These are phyloP conservation scores for Colostygia pectinataria DNA, from an alignment of 2,888 invertebrate genomes.

Conservation along the genomic window DNA sequence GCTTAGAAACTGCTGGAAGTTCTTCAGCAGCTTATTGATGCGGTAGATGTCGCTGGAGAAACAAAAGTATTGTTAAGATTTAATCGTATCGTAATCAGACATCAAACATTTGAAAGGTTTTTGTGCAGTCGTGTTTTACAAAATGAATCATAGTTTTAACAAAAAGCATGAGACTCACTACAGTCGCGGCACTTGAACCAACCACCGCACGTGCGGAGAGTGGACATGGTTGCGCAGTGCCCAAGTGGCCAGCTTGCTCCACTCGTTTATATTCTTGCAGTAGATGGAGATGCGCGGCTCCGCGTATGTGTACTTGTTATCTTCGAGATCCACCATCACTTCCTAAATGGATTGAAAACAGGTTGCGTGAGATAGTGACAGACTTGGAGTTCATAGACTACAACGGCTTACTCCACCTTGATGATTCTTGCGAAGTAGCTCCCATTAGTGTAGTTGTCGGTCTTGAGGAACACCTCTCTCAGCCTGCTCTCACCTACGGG, in stretches of 20 bases:
- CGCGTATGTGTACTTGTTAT: conserved; percentile 97
- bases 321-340: conserved; percentile 95
- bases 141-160: too few relatives aligned
- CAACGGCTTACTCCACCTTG: too few relatives aligned
- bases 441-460: conserved; percentile 97
- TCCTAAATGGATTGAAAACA: conserved; percentile 86
- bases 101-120: too few relatives aligned
- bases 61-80: too few relatives aligned
- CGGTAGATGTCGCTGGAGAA: conserved; percentile 92
- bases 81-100: too few relatives aligned
- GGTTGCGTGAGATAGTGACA: too few relatives aligned
- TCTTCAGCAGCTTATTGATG: conserved; percentile 91
- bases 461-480: conserved; percentile 98
- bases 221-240: conserved; percentile 94
- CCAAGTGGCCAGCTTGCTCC: conserved; percentile 97
- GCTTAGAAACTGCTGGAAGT: conserved; percentile 95
- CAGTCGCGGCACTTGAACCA: conserved; percentile 96
- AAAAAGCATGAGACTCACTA: conserved; percentile 91
- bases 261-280: conserved; percentile 94
- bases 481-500: conserved; percentile 98
- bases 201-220: conserved; percentile 96
- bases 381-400: too few relatives aligned
- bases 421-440: conserved; percentile 98
- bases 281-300: conserved; percentile 97
- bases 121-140: too few relatives aligned